Percentiles rank a stretch among this genome's conserved stretches.
Conservation (phyloP, 1,140 invertebrate species). For the Aphelinus atriplicis region DNA sequence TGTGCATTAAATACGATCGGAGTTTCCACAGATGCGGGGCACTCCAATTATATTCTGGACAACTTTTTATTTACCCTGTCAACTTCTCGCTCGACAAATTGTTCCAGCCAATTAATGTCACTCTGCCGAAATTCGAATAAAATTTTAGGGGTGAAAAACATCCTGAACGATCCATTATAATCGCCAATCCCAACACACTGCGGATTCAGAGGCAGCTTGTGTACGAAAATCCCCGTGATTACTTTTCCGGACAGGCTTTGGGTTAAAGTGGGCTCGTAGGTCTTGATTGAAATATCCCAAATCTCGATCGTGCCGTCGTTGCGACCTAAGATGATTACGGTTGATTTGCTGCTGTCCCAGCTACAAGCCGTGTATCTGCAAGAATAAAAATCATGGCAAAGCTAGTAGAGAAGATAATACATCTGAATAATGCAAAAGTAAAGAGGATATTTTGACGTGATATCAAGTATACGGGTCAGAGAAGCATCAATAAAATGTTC, state of each 20-base stretch:
- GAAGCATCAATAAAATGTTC: no score
- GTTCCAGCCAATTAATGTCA: conserved; percentile 51
- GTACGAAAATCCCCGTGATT: conserved; percentile 56
- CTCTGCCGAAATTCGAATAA: conserved; percentile 49
- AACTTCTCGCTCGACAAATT: conserved; percentile 55
- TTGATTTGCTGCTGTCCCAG: conserved; percentile 65
- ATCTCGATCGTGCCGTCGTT: conserved; percentile 69
- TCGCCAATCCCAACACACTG: conserved; percentile 62
- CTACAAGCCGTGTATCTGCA: conserved; percentile 65
- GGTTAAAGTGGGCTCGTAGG: conserved; percentile 50
- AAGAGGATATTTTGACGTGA: conserved; percentile 10
- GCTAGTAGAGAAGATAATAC: not conserved
- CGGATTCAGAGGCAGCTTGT: conserved; percentile 48
- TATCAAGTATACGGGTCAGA: no score
- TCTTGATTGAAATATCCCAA: conserved; percentile 69
- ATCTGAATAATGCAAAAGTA: not conserved
- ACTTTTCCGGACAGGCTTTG: conserved; percentile 57
- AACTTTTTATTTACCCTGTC: conserved; percentile 44
- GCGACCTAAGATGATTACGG: conserved; percentile 65
- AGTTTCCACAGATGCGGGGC: no score
- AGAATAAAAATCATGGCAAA: not conserved
- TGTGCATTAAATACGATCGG: no score
- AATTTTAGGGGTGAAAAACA: conserved; percentile 68
- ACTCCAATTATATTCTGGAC: no score
- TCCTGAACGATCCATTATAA: conserved; percentile 70